Percentiles rank a stretch among this genome's conserved stretches.
Evolutionary conservation across 2,113 vertebrate genomes (phyloP).

Genomic region (Oriolus oriolus): DNA sequence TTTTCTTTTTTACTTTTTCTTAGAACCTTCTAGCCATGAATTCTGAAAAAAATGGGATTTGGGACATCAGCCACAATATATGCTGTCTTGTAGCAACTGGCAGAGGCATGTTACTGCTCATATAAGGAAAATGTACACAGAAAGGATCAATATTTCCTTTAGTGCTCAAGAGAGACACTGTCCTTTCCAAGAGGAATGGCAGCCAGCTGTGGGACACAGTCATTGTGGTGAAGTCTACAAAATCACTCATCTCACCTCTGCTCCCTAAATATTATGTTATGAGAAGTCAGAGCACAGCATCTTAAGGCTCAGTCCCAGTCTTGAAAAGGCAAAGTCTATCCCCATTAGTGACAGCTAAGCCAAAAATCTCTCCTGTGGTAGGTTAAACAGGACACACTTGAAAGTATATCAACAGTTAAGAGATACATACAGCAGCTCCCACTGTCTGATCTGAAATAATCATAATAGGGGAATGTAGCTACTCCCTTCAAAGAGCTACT

Average conservation of each 20-base stretch:
- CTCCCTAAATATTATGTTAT: neutral
- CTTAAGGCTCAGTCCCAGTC: neutral
- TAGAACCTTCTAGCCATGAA: neutral
- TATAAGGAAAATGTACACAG: neutral
- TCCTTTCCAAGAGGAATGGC: neutral
- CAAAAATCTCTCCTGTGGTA: neutral
- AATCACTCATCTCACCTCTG: neutral
- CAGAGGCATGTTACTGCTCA: neutral
- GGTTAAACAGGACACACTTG: neutral
- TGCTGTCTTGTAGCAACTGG: neutral
- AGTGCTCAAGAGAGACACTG: neutral
- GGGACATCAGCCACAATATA: neutral
- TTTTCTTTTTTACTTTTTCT: neutral
- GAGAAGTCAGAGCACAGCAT: neutral
- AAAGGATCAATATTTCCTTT: neutral
- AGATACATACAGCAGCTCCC: neutral
- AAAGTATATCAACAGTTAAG: neutral
- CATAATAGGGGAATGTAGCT: rapidly evolving
- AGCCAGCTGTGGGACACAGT: neutral
- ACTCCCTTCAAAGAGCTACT: neutral
- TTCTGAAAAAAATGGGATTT: neutral
- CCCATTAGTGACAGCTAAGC: neutral
- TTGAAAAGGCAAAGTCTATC: neutral
- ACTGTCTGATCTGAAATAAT: neutral
- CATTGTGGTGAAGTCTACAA: neutral